Percentiles rank a stretch among this genome's conserved stretches.
Conservation (phyloP, 2,113 vertebrate species). For the Pipra filicauda region DNA sequence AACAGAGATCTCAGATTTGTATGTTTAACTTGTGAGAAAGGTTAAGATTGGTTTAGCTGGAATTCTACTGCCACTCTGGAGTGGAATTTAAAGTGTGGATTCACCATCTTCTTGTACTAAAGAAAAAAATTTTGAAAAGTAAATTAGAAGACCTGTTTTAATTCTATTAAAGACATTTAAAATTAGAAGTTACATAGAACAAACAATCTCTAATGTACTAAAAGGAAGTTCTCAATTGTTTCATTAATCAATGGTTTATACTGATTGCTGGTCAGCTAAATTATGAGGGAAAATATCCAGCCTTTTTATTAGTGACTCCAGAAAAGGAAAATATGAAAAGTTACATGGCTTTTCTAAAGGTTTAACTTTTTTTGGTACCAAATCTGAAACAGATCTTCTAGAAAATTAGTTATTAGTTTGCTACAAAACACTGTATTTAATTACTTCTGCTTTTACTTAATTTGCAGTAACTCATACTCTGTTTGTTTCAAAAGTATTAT, state of each 20-base stretch:
- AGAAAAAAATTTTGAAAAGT: background rate
- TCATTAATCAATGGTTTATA: background rate
- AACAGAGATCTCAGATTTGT: background rate
- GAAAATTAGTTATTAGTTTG: background rate
- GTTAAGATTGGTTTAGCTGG: background rate
- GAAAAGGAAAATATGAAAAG: background rate
- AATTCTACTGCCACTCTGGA: constrained; percentile 20
- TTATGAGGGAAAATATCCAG: background rate
- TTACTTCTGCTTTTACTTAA: background rate
- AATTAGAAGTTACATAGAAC: background rate
- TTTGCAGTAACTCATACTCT: background rate
- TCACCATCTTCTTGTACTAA: background rate
- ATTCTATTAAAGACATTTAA: background rate
- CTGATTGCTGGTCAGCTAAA: background rate
- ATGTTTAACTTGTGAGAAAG: background rate
- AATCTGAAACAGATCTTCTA: background rate
- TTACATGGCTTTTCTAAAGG: background rate
- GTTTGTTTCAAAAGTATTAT: background rate
- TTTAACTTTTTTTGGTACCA: background rate
- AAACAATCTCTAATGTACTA: background rate
- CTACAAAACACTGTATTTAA: background rate
- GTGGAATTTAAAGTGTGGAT: constrained; percentile 61
- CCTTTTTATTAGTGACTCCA: background rate
- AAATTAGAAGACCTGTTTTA: background rate
- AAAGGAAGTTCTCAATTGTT: background rate